Conservation (phyloP, 2,797 vertebrate species). For the Triplophysa bombifrons region DNA sequence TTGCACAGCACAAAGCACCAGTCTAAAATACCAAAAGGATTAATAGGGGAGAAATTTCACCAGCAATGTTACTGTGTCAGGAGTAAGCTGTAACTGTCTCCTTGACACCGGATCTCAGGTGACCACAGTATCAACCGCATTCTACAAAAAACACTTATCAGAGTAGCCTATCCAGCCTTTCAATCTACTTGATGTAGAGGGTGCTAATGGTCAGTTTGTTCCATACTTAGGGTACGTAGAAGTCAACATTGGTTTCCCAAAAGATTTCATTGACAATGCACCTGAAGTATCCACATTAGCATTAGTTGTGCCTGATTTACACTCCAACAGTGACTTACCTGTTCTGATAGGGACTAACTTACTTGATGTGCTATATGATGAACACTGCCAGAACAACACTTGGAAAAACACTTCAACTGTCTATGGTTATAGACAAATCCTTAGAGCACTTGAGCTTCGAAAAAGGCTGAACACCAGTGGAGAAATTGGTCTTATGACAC, state of each 20-base stretch:
- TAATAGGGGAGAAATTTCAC: slow-evolving; percentile 5
- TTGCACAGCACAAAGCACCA: background rate
- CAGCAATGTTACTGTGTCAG: background rate
- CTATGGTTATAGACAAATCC: too few species aligned
- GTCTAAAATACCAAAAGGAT: background rate
- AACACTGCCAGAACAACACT: too few species aligned
- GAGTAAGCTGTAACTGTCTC: background rate
- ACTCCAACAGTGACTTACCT: background rate
- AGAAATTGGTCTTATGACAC: too few species aligned
- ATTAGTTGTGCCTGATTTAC: background rate
- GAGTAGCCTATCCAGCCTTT: background rate
- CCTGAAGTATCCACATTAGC: background rate
- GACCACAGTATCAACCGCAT: background rate
- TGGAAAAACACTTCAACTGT: too few species aligned
- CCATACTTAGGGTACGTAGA: slow-evolving; percentile 17
- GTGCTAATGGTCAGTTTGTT: slow-evolving; percentile 32
- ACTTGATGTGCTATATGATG: too few species aligned
- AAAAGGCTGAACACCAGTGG: too few species aligned
- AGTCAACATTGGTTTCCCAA: slow-evolving; percentile 3
- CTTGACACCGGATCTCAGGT: slow-evolving; percentile 26
- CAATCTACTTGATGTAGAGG: slow-evolving; percentile 18
- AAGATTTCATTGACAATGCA: background rate
- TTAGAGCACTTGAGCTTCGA: too few species aligned
- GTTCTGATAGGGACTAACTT: background rate
- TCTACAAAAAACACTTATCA: slow-evolving; percentile 1